A percentile compares a stretch with the other conserved stretches of the same genome.
Conservation (phyloP, 2,888 invertebrate species). For the Metallyticus violacea region DNA sequence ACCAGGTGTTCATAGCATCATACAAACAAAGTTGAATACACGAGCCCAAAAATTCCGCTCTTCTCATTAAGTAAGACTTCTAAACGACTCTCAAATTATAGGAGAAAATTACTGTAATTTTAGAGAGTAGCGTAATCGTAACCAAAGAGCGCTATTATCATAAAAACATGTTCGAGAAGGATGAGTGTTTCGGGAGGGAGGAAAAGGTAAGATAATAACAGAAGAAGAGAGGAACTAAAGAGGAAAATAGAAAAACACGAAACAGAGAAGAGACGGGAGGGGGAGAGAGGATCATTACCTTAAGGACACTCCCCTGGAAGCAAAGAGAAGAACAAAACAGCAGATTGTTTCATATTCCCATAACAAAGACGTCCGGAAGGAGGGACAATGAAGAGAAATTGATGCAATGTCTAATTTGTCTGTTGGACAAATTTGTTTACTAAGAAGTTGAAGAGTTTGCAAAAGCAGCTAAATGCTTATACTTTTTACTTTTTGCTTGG, state of each 20-base stretch:
- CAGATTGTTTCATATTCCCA: neutral
- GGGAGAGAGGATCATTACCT: neutral
- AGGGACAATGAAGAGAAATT: neutral
- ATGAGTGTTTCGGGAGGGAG: neutral
- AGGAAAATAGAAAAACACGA: neutral
- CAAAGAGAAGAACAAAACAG: neutral
- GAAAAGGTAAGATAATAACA: neutral
- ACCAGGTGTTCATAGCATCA: slow-evolving; percentile 10
- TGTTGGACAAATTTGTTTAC: neutral
- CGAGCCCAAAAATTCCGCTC: slow-evolving; percentile 4
- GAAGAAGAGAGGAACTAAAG: neutral
- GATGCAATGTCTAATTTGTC: neutral
- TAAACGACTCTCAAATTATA: slow-evolving; percentile 22
- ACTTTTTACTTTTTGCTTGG: too few relatives aligned
- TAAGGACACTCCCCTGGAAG: neutral
- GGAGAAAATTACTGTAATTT: slow-evolving; percentile 21
- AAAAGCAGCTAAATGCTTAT: neutral
- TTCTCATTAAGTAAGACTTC: neutral
- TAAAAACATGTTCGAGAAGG: neutral
- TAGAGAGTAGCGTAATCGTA: slow-evolving; percentile 6
- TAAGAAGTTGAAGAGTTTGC: neutral
- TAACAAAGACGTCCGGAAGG: neutral
- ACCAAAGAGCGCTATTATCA: slow-evolving; percentile 15
- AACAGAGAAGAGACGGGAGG: too few relatives aligned
- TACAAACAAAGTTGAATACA: neutral